Evolutionary conservation across 2,113 vertebrate species (phyloP).

Genomic region (Caloenas nicobarica): DNA sequence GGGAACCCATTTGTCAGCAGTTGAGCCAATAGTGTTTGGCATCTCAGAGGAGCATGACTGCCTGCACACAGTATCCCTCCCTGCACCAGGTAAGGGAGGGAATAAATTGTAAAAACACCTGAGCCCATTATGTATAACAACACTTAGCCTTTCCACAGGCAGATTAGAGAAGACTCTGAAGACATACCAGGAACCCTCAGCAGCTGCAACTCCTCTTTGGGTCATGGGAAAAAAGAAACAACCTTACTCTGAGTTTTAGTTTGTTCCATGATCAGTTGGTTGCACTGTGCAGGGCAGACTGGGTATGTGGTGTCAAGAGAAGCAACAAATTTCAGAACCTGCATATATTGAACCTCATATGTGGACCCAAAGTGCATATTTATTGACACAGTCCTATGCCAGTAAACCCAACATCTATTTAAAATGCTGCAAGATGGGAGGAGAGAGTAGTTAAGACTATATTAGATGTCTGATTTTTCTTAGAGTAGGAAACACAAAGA

Average conservation of each 20-base stretch:
- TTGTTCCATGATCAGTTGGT: background rate
- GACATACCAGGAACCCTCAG: background rate
- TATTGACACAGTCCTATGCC: background rate
- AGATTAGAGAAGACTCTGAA: background rate
- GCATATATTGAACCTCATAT: background rate
- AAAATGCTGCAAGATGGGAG: background rate
- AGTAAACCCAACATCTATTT: background rate
- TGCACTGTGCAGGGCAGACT: no score
- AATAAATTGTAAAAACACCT: background rate
- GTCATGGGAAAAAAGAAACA: background rate
- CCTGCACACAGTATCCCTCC: background rate
- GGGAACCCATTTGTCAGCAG: background rate
- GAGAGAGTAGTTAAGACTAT: background rate
- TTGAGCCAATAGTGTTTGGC: background rate
- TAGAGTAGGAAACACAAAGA: background rate
- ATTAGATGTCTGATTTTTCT: background rate
- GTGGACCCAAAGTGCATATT: background rate
- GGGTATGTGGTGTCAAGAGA: background rate
- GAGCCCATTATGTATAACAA: background rate
- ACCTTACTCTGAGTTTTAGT: background rate
- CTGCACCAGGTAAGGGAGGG: background rate
- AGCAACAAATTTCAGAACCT: background rate
- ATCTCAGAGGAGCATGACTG: background rate
- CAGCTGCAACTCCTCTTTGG: background rate
- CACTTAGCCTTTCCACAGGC: background rate